Conservation (phyloP, 2,888 invertebrate species). For the Meteorus cinctellus region DNA sequence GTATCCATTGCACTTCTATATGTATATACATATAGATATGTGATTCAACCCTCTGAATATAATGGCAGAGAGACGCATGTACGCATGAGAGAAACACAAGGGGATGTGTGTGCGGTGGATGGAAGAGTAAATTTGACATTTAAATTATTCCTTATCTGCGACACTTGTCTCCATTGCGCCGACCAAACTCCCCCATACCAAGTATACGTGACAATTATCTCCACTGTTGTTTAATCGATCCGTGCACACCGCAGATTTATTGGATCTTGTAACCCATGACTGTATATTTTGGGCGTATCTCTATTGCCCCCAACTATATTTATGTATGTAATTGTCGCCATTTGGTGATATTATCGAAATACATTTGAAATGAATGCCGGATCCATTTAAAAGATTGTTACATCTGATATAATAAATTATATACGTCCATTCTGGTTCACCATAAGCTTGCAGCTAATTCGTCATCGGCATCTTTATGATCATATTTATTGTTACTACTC, state of each 20-base stretch:
- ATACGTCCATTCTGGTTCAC: neutral
- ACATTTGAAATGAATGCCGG: neutral
- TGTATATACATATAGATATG: slow-evolving; percentile 38
- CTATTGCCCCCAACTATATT: neutral
- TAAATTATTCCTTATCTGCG: slow-evolving; percentile 46
- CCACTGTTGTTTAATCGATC: slow-evolving; percentile 43
- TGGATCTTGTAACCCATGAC: slow-evolving; percentile 22
- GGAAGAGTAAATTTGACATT: slow-evolving; percentile 41
- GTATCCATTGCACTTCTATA: slow-evolving; percentile 25
- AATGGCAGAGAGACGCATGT: neutral
- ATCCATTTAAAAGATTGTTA: slow-evolving; percentile 4
- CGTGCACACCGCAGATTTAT: slow-evolving; percentile 30
- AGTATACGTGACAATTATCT: slow-evolving; percentile 40
- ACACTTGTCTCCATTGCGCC: slow-evolving; percentile 39
- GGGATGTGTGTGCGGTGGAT: slow-evolving; percentile 26
- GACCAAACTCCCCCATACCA: neutral
- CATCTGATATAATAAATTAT: neutral
- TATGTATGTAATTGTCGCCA: slow-evolving; percentile 12
- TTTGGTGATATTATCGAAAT: slow-evolving; percentile 6
- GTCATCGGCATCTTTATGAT: neutral
- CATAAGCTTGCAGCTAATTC: neutral
- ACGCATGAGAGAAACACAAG: slow-evolving; percentile 2
- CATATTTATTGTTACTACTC: neutral
- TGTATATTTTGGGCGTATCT: slow-evolving; percentile 17
- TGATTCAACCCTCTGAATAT: slow-evolving; percentile 38